Conservation (phyloP, 2,113 vertebrate genomes). For the Maccullochella peelii region DNA sequence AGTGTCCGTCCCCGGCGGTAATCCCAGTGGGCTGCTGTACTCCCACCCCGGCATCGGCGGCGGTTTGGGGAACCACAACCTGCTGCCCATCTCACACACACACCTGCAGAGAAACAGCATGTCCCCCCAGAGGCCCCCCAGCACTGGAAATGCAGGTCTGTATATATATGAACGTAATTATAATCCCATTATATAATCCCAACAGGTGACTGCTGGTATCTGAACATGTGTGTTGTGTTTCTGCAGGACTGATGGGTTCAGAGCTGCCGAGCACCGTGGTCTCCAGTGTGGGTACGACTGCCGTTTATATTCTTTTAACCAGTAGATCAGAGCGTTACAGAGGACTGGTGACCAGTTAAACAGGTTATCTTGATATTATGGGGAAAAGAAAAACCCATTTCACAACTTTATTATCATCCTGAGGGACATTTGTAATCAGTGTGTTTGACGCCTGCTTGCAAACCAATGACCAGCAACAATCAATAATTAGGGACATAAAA, state of each 20-base stretch:
- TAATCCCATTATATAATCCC: background rate
- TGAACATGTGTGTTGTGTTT: conserved; percentile 23
- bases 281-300: conserved; percentile 91
- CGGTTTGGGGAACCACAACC: conserved; percentile 89
- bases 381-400: no score
- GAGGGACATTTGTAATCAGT: background rate
- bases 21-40: conserved; percentile 92
- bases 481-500: no score
- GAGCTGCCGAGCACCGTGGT: conserved; percentile 91
- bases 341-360: background rate
- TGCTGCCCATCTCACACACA: conserved; percentile 92
- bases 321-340: background rate
- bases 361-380: no score
- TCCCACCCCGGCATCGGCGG: conserved; percentile 88
- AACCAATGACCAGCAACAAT: background rate
- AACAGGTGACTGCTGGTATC: no score
- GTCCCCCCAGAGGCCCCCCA: conserved; percentile 92
- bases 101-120: conserved; percentile 96
- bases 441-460: background rate
- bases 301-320: background rate
- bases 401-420: background rate
- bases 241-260: conserved; percentile 91
- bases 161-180: no score
- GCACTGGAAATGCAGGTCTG: conserved; percentile 92
- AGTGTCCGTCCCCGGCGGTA: conserved; percentile 90